Percentiles rank a stretch among this genome's conserved stretches.
Conservation (phyloP, 2,113 vertebrate species). For the Pollachius pollachius region DNA sequence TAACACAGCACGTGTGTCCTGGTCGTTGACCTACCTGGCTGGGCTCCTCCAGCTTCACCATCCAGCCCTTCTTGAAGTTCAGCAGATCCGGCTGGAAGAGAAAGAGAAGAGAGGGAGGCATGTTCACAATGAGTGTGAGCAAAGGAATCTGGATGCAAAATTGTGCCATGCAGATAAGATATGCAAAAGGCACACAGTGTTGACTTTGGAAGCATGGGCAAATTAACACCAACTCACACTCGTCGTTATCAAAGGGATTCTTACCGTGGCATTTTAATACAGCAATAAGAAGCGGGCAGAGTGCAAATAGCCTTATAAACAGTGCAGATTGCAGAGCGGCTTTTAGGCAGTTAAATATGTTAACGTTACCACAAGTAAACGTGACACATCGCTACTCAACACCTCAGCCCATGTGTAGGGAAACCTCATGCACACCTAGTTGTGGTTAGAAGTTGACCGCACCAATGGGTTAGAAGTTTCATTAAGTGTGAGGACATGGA, state of each 20-base stretch:
- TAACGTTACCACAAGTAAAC: too few relatives aligned
- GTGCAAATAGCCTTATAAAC: background rate
- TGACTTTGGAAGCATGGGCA: background rate
- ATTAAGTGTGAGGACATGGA: background rate
- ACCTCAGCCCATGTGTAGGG: conserved; percentile 10
- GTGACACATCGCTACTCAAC: background rate
- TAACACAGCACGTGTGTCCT: too few relatives aligned
- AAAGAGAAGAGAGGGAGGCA: conserved; percentile 4
- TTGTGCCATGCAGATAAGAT: conserved; percentile 23
- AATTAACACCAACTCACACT: background rate
- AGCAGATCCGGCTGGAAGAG: conserved; percentile 74
- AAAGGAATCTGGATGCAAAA: background rate
- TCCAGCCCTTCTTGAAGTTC: conserved; percentile 84
- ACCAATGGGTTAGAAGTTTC: conserved; percentile 10
- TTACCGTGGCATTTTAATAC: conserved; percentile 13
- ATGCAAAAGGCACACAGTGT: conserved; percentile 13
- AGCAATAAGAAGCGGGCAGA: background rate
- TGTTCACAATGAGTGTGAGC: background rate
- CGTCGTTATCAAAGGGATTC: background rate
- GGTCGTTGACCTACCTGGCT: conserved; percentile 62
- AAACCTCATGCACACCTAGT: conserved; percentile 43
- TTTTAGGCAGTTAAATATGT: background rate
- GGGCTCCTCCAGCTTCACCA: conserved; percentile 80
- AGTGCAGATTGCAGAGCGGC: background rate
- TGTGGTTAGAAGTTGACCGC: conserved; percentile 44